Evolutionary conservation across 2,888 invertebrate genomes (phyloP).

Genomic region (Phasia obesa): DNA sequence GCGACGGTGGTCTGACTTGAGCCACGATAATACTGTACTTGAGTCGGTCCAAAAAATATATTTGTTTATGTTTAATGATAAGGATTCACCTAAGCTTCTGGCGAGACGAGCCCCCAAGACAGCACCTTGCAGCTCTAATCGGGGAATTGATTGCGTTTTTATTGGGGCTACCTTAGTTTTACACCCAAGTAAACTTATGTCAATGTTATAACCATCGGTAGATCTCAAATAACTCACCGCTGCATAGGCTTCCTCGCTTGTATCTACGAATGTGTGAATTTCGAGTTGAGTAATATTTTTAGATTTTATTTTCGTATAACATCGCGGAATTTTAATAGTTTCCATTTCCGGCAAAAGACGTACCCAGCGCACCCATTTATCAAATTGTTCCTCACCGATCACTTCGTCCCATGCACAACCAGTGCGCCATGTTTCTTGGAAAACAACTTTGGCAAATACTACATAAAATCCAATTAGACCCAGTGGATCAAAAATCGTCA

Average conservation of each 20-base stretch:
- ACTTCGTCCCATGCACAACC: constrained; percentile 51
- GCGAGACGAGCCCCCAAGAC: neutral
- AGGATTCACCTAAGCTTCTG: neutral
- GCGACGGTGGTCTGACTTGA: constrained; percentile 27
- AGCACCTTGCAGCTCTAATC: constrained; percentile 9
- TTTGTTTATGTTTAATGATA: neutral
- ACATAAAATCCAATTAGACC: constrained; percentile 41
- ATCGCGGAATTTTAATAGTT: neutral
- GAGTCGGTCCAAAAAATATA: constrained; percentile 14
- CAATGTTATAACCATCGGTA: neutral
- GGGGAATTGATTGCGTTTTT: too few species aligned
- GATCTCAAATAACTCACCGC: neutral
- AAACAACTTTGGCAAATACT: constrained; percentile 53
- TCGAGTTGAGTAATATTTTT: too few species aligned
- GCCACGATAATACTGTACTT: constrained; percentile 26
- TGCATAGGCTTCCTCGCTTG: too few species aligned
- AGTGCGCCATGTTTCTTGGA: constrained; percentile 65
- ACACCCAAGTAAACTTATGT: neutral
- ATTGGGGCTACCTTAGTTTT: constrained; percentile 15
- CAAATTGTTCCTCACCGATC: constrained; percentile 20
- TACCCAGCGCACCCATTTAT: constrained; percentile 41
- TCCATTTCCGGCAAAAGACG: neutral
- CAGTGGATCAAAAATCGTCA: constrained; percentile 34
- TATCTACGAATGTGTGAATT: constrained; percentile 5
- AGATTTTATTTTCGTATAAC: too few species aligned